Evolutionary conservation across 2,888 invertebrate genomes (phyloP), one percentile per base, ranked within the genome.

Genomic region (Drosophila recens): DNA sequence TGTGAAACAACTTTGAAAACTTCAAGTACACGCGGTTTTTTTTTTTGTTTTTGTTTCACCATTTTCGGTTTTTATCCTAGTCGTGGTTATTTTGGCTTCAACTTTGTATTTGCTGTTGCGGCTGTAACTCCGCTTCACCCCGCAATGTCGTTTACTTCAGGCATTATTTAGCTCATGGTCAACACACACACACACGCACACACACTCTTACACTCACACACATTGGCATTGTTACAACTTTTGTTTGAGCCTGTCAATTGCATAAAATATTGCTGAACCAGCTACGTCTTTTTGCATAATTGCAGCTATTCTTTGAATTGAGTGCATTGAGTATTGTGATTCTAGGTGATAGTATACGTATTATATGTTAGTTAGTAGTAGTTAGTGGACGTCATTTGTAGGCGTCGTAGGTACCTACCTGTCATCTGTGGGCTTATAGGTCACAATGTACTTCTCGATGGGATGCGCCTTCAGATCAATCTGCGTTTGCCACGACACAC

Each of bases 361-460:
- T n/a, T n/a, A n/a, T n/a, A n/a, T n/a, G n/a, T 17, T 17, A 17
- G 27, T 27, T 11, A 43, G 11, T 15, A 40, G 38, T 8, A 8
- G 11, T 43, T 11, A 11, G 1, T 20, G 10, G 52, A 8, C 13
- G 8, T 62, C 45, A 57, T 62, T 69, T 63, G 15, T 52, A 33
- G 54, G 58, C 36, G 36, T 23, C 78, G 67, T 64, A 77, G 80
- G 83, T 87, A 92, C 91, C 95, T 96, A 97, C 97, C 97, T 97
- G 93, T 97, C 97, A 93, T 97, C 96, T 54, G 97, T 96, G 52
- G 97, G 97, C 92, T 97, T 97, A 93, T 97, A 97, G 20, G 96
- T 97, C 92, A 97, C 97, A 93, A 97, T 97, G 94, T 97, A 97
- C 93, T 97, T 97, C 91, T 97, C 97, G 75, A 97, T 96, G 51